These are phyloP conservation scores for Drosophila baimaii DNA, from an alignment of 1,140 invertebrate species.

Conservation along the genomic window DNA sequence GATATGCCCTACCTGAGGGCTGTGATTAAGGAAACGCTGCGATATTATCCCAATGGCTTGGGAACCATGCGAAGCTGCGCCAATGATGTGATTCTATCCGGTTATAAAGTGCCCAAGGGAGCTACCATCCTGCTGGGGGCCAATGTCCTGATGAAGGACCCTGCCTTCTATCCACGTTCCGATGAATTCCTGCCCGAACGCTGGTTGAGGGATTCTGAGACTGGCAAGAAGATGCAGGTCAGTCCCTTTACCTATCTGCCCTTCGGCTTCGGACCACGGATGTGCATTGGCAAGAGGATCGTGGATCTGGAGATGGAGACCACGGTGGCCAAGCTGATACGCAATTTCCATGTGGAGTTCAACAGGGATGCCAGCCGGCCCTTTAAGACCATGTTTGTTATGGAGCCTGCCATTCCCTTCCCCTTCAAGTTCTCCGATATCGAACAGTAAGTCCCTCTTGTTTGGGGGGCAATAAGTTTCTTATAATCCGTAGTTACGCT, in stretches of 20 bases:
- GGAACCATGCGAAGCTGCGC: conserved; percentile 92
- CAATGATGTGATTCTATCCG: conserved; percentile 90
- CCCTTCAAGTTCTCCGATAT: conserved; percentile 71
- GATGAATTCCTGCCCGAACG: conserved; percentile 90
- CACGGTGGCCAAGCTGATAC: conserved; percentile 86
- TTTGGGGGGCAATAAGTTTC: conserved; percentile 19
- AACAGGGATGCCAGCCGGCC: conserved; percentile 65
- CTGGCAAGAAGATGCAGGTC: conserved; percentile 42
- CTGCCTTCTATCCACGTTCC: conserved; percentile 87
- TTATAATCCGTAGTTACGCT: neutral
- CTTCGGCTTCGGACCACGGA: conserved; percentile 87
- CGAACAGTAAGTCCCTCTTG: conserved; percentile 4
- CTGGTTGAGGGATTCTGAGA: conserved; percentile 87
- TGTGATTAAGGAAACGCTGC: conserved; percentile 87
- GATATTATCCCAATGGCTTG: conserved; percentile 93
- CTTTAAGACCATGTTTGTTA: conserved; percentile 52
- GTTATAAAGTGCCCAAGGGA: conserved; percentile 93
- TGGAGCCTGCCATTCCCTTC: conserved; percentile 60
- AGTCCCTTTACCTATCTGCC: conserved; percentile 79
- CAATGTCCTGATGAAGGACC: conserved; percentile 55
- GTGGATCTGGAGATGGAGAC: conserved; percentile 89
- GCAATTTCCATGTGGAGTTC: conserved; percentile 86
- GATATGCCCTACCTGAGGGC: conserved; percentile 85
- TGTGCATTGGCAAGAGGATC: conserved; percentile 87
- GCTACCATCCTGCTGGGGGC: conserved; percentile 44